These are phyloP conservation scores for Bombus sylvicola DNA, from an alignment of 1,140 invertebrate species.

Conservation along the genomic window DNA sequence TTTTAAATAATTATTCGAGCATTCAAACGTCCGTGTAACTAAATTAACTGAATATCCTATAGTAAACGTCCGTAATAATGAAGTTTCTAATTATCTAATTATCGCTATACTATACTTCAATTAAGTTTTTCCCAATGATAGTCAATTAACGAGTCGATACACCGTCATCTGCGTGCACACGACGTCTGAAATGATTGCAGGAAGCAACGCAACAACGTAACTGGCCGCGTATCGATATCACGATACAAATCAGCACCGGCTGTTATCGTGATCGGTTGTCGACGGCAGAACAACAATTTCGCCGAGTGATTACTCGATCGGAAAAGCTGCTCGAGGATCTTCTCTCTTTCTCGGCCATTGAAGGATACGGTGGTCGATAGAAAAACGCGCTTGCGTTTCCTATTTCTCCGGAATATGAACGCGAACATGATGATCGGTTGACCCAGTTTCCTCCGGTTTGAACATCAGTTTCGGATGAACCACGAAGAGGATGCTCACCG, in stretches of 20 bases:
- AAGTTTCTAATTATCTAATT: not conserved
- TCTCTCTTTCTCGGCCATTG: not conserved
- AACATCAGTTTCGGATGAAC: not conserved
- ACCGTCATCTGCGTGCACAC: not conserved
- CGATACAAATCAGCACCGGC: conserved; percentile 17
- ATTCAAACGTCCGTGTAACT: not conserved
- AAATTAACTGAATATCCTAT: no score
- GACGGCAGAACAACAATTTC: conserved; percentile 47
- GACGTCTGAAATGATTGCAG: not conserved
- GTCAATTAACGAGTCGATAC: conserved; percentile 2
- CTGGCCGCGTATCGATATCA: not conserved
- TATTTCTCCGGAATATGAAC: conserved; percentile 35
- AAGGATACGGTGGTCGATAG: conserved; percentile 40
- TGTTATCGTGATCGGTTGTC: conserved; percentile 40
- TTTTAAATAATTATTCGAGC: no score
- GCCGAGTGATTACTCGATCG: conserved; percentile 41
- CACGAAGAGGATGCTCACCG: not conserved
- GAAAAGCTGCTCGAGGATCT: conserved; percentile 37
- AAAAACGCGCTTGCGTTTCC: conserved; percentile 44
- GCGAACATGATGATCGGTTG: conserved; percentile 39
- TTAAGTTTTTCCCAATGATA: no score
- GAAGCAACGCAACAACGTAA: conserved; percentile 6
- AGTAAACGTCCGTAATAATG: not conserved
- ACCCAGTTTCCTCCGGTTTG: conserved; percentile 19
- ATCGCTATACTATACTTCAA: not conserved